Evolutionary conservation across 1,140 invertebrate genomes (phyloP).

Genomic region (Diploscapter pachys): DNA sequence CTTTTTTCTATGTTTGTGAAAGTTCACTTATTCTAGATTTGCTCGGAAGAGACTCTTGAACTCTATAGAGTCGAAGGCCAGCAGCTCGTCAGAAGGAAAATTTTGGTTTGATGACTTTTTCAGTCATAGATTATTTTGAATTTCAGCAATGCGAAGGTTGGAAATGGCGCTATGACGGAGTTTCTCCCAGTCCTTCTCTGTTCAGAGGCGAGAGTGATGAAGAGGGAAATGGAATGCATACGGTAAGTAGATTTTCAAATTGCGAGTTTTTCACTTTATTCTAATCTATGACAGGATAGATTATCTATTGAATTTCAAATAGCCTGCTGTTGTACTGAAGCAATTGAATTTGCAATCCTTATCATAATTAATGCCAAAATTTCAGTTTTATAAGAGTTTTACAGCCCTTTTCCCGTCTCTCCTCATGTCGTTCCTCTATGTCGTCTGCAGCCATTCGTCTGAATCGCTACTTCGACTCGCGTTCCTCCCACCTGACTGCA

Average conservation of each 20-base stretch:
- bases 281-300: conserved; percentile 8
- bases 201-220: conserved; percentile 39
- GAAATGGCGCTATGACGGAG: conserved; percentile 48
- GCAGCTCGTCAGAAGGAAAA: conserved; percentile 24
- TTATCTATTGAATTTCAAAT: not conserved
- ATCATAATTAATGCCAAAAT: conserved; percentile 7
- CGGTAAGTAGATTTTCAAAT: conserved; percentile 25
- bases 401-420: conserved; percentile 44
- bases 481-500: conserved; percentile 44
- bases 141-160: conserved; percentile 21
- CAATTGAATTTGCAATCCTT: not conserved
- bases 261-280: conserved; percentile 4
- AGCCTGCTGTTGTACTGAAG: not conserved
- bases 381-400: conserved; percentile 1
- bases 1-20: conserved; percentile 19
- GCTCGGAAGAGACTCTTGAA: conserved; percentile 37
- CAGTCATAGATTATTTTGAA: conserved; percentile 4
- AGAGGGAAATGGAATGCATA: conserved; percentile 1
- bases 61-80: conserved; percentile 42
- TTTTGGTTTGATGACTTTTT: conserved; percentile 3
- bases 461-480: conserved; percentile 45
- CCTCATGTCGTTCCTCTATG: conserved; percentile 44
- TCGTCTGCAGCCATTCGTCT: conserved; percentile 38
- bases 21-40: conserved; percentile 34
- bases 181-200: conserved; percentile 32